Base-by-base conservation (phyloP, 64 coral and sea anemone species). In the Hydrozoanthus tunicans region DNA sequence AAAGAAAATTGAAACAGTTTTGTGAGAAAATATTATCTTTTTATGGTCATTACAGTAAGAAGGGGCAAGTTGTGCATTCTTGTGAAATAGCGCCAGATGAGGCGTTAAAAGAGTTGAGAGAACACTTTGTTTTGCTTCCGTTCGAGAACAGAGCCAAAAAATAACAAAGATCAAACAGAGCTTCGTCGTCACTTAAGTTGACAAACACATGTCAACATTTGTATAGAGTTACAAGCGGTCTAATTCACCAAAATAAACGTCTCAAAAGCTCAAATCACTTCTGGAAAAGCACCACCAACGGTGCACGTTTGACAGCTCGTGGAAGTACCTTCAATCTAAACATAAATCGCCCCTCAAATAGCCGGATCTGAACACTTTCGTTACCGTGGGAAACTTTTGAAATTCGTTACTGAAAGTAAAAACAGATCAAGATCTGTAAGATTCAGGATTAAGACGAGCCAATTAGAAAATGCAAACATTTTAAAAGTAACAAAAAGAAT, bases 211-310 rank as follows among this genome's bases (percentile, higher is more conserved):
- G 84, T 88, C 84, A 88, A 88, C 84, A 88, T 74, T 88, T 88
- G 70, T 70, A 88, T 88, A 73, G 70, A 88, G 68, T 88, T 88
- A 88, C 84, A 88, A 59, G 70, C 52, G 24, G 68, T 58, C 59
- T 24, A 6, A 59, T 17, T 62, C 56, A 88, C 69, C 69, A 88
- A 88, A 88, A 75, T 86, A 86, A 86, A 86, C 83, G 17, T 85
- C 53, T 73, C 23, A 27, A 23, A 82, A 65, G 73, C 67, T 59
- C 57, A 86, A 88, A 57, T 74, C 20, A 20, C n/a, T 72, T 86
- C 68, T 58, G 7, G 61, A 82, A 82, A 83, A 83, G 51, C 25
- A 62, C 81, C 81, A 55, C 68, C 84, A 88, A 32, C 2, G 32
- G 32, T 58, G 9, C 68, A 9, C 7, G 4, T 74, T 57, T 88